Base-by-base conservation (phyloP, 2,113 vertebrate genomes). In the Podarcis raffonei region DNA sequence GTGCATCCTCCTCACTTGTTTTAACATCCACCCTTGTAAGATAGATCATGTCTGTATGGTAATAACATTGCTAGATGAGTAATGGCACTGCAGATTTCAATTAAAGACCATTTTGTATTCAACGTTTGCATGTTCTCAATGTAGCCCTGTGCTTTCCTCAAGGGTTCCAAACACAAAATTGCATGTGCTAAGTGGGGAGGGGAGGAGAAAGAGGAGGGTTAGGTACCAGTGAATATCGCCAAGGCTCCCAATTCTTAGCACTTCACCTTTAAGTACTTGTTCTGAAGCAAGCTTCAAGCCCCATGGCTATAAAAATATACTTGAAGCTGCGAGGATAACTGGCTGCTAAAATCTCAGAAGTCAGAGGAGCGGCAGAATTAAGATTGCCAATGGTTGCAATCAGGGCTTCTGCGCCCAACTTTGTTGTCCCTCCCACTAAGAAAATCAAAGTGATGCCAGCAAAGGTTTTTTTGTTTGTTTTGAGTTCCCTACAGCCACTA, bases 51-150 rank as follows among this genome's bases (percentile, higher is more conserved):
- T 77, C 62, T 87, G 81, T 90, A 78, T 30, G 81, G 81, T 78
- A 71, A 68, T 79, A 83, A 83, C 89, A 83, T 83, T 87, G 85
- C 84, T 87, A 90, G 84, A 32, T 86, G 81, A 86, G 72, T 87
- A 77, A 82, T 62, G 72, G 81, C 89, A 83, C 85, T 69, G 20
- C 79, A 53, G 62, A 79, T 83, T 83, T 83, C 89, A 79, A 90
- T 90, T 90, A 90, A 90, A 90, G 89, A 83, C 65, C 72, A 79
- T 87, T 90, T 90, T 90, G 85, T 90, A 90, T 72, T 71, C 81
- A 83, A n/a, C 32, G 22, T 35, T 20, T 39, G 79, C 2, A n/a
- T 71, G 39, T 32, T 86, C 22, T 83, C 78, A 27, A 39, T 77
- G 71, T 57, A 39, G 6, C 30, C n/a, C 48, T 81, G 20, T 37